Percentiles rank a stretch among this genome's conserved stretches.
These are phyloP conservation scores for Leptopilina drosophilae DNA, from an alignment of 2,888 invertebrate species.

Conservation along the genomic window DNA sequence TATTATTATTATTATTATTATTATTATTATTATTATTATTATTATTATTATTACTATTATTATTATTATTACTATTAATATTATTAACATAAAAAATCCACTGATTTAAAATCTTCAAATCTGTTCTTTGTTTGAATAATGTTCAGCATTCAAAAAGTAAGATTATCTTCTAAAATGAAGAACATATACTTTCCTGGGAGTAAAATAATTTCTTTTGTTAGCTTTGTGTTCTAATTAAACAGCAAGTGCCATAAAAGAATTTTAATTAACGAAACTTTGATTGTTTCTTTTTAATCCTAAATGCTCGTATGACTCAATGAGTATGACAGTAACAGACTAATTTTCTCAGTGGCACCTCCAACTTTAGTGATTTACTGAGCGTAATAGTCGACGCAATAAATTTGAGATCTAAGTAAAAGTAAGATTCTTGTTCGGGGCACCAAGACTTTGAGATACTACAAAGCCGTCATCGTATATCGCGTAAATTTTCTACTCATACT, in stretches of 20 bases:
- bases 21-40: too few relatives aligned
- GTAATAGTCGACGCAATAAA: conserved; percentile 62
- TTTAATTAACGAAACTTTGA: neutral
- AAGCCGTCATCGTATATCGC: conserved; percentile 66
- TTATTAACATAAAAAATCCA: too few relatives aligned
- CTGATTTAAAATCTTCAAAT: too few relatives aligned
- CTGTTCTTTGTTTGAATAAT: too few relatives aligned
- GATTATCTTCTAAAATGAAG: too few relatives aligned
- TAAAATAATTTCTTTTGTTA: too few relatives aligned
- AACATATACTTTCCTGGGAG: too few relatives aligned
- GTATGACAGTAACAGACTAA: conserved; percentile 54
- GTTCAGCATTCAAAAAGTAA: too few relatives aligned
- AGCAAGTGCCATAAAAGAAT: neutral
- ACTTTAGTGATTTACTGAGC: conserved; percentile 63
- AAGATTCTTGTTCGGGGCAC: conserved; percentile 57
- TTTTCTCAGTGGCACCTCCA: conserved; percentile 53
- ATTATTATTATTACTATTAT: too few relatives aligned
- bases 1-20: too few relatives aligned
- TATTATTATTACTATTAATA: too few relatives aligned
- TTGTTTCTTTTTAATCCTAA: conserved; percentile 10
- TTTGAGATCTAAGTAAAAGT: conserved; percentile 65
- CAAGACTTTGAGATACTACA: conserved; percentile 64
- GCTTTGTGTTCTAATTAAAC: too few relatives aligned
- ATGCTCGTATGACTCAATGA: conserved; percentile 15
- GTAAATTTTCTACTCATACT: conserved; percentile 64